phyloP scores from a whole-genome alignment of 2,113 vertebrate genomes.

The Tetraodon nigroviridis region DNA sequence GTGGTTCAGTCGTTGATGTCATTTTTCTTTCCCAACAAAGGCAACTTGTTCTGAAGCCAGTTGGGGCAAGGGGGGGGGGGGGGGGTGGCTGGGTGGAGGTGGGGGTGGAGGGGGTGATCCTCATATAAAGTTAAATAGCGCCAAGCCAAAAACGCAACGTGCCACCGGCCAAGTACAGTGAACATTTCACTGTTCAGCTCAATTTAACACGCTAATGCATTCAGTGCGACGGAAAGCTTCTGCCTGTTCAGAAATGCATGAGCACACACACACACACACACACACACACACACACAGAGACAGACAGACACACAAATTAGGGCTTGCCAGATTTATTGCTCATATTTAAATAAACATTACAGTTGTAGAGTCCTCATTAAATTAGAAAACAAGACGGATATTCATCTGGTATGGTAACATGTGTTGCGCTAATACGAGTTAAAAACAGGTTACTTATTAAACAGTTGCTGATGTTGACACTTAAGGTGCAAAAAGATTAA shows the following conservation, averaged over 20 bases:
- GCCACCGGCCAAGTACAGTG: slow-evolving; percentile 30
- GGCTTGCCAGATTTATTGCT: slow-evolving; percentile 37
- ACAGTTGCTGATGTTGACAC: too few species aligned
- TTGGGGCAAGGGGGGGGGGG: too few species aligned
- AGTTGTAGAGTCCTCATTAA: slow-evolving; percentile 19
- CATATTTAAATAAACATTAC: slow-evolving; percentile 41
- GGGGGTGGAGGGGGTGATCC: too few species aligned
- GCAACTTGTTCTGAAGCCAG: slow-evolving; percentile 18
- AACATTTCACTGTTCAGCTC: slow-evolving; percentile 30
- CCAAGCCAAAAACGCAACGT: slow-evolving; percentile 16
- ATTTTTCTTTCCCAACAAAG: slow-evolving; percentile 26
- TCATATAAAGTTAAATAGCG: slow-evolving; percentile 32
- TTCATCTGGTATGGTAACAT: slow-evolving; percentile 12
- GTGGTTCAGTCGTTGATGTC: slow-evolving; percentile 21
- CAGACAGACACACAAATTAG: not conserved
- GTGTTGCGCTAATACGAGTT: slow-evolving; percentile 3
- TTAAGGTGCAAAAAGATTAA: too few species aligned
- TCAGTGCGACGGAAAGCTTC: slow-evolving; percentile 33
- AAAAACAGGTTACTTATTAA: too few species aligned
- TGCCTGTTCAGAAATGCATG: slow-evolving; percentile 35
- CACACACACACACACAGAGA: slow-evolving; percentile 10
- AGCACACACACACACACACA: slow-evolving; percentile 14
- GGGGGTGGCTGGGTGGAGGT: too few species aligned
- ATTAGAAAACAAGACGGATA: not conserved
- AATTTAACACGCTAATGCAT: slow-evolving; percentile 47